Evolutionary conservation across 1,140 invertebrate species (phyloP).

Genomic region (Papilio dardanus): DNA sequence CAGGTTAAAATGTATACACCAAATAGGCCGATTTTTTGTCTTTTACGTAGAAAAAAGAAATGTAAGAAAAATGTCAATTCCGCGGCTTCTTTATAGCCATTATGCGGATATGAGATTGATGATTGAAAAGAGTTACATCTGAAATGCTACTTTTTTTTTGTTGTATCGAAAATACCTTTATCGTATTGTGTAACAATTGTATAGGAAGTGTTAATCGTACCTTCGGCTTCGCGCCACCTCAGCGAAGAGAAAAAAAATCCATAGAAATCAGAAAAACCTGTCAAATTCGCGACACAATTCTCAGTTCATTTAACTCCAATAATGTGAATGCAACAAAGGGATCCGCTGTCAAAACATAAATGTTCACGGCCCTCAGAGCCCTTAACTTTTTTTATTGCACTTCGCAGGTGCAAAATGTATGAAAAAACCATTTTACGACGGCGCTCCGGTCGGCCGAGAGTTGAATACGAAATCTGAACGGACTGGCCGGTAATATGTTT

Average conservation of each 20-base stretch:
- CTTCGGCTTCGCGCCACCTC: not conserved
- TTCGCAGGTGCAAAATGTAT: slow-evolving; percentile 62
- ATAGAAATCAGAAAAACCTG: slow-evolving; percentile 37
- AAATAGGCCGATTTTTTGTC: too few relatives aligned
- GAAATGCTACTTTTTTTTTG: too few relatives aligned
- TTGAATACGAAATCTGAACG: slow-evolving; percentile 35
- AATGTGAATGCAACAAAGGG: slow-evolving; percentile 47
- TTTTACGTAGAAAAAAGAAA: too few relatives aligned
- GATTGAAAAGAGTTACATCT: too few relatives aligned
- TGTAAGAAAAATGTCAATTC: too few relatives aligned
- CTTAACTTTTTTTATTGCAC: slow-evolving; percentile 50
- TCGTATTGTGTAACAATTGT: not conserved
- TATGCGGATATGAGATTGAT: too few relatives aligned
- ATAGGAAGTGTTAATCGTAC: not conserved
- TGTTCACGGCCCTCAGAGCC: slow-evolving; percentile 38
- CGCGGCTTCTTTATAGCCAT: too few relatives aligned
- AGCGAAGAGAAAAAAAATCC: not conserved
- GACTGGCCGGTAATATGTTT: slow-evolving; percentile 42
- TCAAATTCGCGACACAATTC: slow-evolving; percentile 41
- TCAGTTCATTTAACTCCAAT: slow-evolving; percentile 47
- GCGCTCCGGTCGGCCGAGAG: slow-evolving; percentile 55
- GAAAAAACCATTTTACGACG: slow-evolving; percentile 63
- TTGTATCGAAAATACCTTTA: not conserved
- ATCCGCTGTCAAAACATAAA: slow-evolving; percentile 67
- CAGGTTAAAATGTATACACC: too few relatives aligned